Evolutionary conservation across 2,888 invertebrate species (phyloP).

Genomic region (Rhodophaea formosa): DNA sequence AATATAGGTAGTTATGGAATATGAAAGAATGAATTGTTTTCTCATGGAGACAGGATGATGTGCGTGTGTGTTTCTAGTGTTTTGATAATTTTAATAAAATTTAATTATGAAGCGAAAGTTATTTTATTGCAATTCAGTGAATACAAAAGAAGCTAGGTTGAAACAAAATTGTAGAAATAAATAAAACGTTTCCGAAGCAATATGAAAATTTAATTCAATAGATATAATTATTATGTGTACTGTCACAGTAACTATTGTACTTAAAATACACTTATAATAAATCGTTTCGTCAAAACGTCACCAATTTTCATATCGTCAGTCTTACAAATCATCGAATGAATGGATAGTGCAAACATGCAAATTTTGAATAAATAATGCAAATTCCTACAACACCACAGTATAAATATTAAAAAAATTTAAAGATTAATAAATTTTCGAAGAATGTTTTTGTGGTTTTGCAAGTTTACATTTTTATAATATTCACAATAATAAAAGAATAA

Average conservation of each 20-base stretch:
- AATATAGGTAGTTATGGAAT: too few species aligned
- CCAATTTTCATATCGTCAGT: conserved; percentile 50
- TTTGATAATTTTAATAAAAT: too few species aligned
- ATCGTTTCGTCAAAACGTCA: conserved; percentile 43
- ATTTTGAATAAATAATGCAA: conserved; percentile 6
- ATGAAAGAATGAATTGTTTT: too few species aligned
- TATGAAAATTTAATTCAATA: conserved; percentile 64
- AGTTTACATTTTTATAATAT: neutral
- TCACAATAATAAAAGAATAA: neutral
- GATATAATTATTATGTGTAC: conserved; percentile 53
- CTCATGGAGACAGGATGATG: too few species aligned
- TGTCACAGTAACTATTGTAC: conserved; percentile 74
- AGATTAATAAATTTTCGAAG: neutral
- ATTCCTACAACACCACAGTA: neutral
- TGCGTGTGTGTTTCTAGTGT: too few species aligned
- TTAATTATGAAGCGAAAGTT: too few species aligned
- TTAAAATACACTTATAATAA: conserved; percentile 52
- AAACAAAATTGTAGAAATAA: conserved; percentile 21
- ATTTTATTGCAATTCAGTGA: too few species aligned
- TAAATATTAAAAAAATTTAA: neutral
- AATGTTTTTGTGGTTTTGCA: neutral
- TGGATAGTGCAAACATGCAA: neutral
- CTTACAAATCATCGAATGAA: conserved; percentile 33
- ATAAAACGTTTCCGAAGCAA: conserved; percentile 56
- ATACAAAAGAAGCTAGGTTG: too few species aligned